Base-by-base conservation (phyloP, 2,888 invertebrate species). In the Leucoma salicis region DNA sequence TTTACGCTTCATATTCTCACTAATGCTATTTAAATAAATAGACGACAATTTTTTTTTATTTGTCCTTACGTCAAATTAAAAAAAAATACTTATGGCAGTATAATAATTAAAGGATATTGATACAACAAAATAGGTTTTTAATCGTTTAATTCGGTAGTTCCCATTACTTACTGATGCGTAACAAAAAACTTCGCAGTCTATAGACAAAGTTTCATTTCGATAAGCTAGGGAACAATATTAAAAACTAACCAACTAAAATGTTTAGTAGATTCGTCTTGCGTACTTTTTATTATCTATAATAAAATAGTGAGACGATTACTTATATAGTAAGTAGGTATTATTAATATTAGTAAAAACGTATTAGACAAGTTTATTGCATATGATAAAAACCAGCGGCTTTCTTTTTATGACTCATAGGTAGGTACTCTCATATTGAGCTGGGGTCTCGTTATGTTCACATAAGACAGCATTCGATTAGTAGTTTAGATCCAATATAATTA, bases 301-400 rank as follows among this genome's bases (percentile, higher is more conserved):
- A 60, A 66, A 66, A 55, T 44, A 60, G 58, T 49, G 57, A 62
- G 66, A 71, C 57, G 46, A 57, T 36, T 53, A n/a, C n/a, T n/a
- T n/a, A n/a, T n/a, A n/a, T n/a, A n/a, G n/a, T n/a, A n/a, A n/a
- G n/a, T n/a, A n/a, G n/a, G n/a, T n/a, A n/a, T n/a, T n/a, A n/a
- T n/a, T n/a, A n/a, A n/a, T n/a, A n/a, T n/a, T n/a, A n/a, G n/a
- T n/a, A n/a, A n/a, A n/a, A n/a, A n/a, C n/a, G n/a, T n/a, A n/a
- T n/a, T n/a, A n/a, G n/a, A n/a, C n/a, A n/a, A n/a, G n/a, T n/a
- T n/a, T n/a, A n/a, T n/a, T n/a, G n/a, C n/a, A n/a, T n/a, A n/a
- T n/a, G n/a, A n/a, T n/a, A n/a, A n/a, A n/a, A n/a, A n/a, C n/a
- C n/a, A n/a, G n/a, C n/a, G n/a, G n/a, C n/a, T n/a, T n/a, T n/a